These are phyloP conservation scores for Lithobates pipiens DNA, from an alignment of 2,797 vertebrate genomes.

Conservation along the genomic window DNA sequence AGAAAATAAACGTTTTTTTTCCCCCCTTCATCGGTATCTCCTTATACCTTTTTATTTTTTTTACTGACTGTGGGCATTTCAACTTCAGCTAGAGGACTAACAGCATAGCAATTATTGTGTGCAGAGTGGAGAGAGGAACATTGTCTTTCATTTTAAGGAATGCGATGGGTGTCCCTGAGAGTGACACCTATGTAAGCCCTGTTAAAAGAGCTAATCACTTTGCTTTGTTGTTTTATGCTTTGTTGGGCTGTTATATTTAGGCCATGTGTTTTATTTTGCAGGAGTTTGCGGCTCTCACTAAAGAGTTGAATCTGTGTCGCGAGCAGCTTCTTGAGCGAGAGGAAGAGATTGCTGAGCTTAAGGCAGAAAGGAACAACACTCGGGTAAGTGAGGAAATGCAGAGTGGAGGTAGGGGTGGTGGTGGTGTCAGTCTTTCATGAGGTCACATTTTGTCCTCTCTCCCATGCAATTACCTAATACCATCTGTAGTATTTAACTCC, in stretches of 20 bases:
- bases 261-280: conserved; percentile 63
- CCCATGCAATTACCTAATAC: no score
- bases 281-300: conserved; percentile 93
- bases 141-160: neutral
- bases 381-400: conserved; percentile 77
- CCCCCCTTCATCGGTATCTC: neutral
- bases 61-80: neutral
- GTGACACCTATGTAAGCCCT: conserved; percentile 43
- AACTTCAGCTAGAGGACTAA: neutral
- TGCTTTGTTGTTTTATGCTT: neutral
- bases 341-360: conserved; percentile 97
- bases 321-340: conserved; percentile 95
- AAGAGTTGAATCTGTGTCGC: conserved; percentile 90
- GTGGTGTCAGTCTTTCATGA: no score
- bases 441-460: no score
- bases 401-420: no score
- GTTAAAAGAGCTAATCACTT: neutral
- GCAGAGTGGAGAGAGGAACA: neutral
- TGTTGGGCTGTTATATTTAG: neutral
- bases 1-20: neutral
- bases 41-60: conserved; percentile 6
- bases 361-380: conserved; percentile 97
- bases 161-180: conserved; percentile 45
- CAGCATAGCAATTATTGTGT: neutral
- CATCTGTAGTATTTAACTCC: no score